Evolutionary conservation across 2,113 vertebrate genomes (phyloP).

Genomic region (Brachirus orientalis): DNA sequence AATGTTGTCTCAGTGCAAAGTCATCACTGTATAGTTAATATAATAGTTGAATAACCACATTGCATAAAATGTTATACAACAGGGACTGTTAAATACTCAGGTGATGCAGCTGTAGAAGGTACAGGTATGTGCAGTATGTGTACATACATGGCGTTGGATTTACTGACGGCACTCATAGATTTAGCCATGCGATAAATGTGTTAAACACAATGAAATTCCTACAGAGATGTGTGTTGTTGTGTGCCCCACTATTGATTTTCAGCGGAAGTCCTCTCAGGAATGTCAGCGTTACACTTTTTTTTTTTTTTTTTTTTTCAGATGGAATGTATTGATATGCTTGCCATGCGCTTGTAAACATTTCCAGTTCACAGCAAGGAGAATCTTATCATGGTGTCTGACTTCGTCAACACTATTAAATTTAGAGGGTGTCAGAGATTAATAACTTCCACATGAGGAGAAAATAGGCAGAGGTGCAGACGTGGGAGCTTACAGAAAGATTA

Average conservation of each 20-base stretch:
- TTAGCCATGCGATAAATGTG: conserved; percentile 34
- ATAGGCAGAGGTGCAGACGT: conserved; percentile 47
- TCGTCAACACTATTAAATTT: conserved; percentile 81
- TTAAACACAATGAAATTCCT: conserved; percentile 39
- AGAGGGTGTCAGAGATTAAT: conserved; percentile 76
- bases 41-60: no score
- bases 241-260: conserved; percentile 48
- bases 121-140: conserved; percentile 8
- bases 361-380: conserved; percentile 76
- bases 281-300: conserved; percentile 55
- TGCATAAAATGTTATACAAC: no score
- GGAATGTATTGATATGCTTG: conserved; percentile 76
- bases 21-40: no score
- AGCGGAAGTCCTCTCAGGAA: conserved; percentile 57
- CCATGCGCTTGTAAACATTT: conserved; percentile 69
- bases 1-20: no score
- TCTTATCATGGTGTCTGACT: conserved; percentile 80
- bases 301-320: no score
- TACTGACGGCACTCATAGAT: conserved; percentile 27
- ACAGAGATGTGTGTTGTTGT: conserved; percentile 25
- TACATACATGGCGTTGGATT: neutral
- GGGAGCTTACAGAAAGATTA: conserved; percentile 69
- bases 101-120: neutral
- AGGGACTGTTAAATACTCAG: no score
- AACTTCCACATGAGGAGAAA: conserved; percentile 69